Conservation (phyloP, 1,140 invertebrate genomes). For the Hyles euphorbiae region DNA sequence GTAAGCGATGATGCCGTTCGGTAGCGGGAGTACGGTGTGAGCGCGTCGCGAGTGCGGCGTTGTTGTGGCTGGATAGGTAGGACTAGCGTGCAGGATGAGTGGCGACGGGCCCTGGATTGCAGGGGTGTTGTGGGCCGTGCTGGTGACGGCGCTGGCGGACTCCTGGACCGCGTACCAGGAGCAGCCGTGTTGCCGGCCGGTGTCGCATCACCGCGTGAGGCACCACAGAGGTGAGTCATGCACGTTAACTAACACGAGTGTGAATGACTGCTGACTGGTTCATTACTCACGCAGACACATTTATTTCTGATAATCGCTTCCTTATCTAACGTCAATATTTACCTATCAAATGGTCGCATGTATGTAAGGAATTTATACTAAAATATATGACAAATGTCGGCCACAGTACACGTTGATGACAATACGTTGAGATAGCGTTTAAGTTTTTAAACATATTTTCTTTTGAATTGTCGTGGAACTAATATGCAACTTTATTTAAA, state of each 20-base stretch:
- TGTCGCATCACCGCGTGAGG: slow-evolving; percentile 58
- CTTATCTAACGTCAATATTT: slow-evolving; percentile 17
- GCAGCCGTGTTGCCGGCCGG: slow-evolving; percentile 67
- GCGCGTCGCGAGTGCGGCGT: slow-evolving; percentile 33
- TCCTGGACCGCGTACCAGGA: slow-evolving; percentile 71
- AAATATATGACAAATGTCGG: no score
- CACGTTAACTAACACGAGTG: no score
- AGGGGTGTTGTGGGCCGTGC: slow-evolving; percentile 43
- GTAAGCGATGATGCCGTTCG: slow-evolving; percentile 31
- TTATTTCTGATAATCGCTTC: slow-evolving; percentile 1
- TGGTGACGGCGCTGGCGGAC: slow-evolving; percentile 51
- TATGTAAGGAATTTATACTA: no score
- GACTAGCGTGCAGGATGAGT: slow-evolving; percentile 35
- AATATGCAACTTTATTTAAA: no score
- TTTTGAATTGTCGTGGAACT: no score
- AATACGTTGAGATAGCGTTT: no score
- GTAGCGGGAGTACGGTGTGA: slow-evolving; percentile 23
- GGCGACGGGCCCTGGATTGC: slow-evolving; percentile 40
- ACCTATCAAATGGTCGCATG: slow-evolving; percentile 1
- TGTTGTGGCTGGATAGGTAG: slow-evolving; percentile 44
- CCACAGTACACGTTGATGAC: no score
- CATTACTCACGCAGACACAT: no score
- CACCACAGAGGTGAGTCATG: slow-evolving; percentile 68
- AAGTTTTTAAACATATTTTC: no score
- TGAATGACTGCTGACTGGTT: no score